Conservation (phyloP, 2,113 vertebrate species). For the Amblyornis subalaris region DNA sequence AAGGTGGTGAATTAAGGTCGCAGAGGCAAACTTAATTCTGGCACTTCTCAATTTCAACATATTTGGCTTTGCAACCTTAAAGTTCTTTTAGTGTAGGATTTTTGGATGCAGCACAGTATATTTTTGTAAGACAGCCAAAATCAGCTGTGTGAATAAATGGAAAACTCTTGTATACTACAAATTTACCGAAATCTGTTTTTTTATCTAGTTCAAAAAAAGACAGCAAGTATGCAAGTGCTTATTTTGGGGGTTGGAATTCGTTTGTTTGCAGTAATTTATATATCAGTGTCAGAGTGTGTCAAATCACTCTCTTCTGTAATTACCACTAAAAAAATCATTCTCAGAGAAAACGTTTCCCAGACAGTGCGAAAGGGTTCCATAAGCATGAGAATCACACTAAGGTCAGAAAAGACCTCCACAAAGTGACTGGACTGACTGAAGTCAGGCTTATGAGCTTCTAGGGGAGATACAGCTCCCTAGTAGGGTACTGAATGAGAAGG, state of each 20-base stretch:
- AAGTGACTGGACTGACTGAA: not conserved
- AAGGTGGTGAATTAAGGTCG: not conserved
- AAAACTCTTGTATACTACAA: not conserved
- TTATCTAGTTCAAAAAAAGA: not conserved
- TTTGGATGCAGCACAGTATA: not conserved
- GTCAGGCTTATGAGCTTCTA: not conserved
- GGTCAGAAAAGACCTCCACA: fast-evolving
- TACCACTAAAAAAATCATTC: not conserved
- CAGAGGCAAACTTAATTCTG: not conserved
- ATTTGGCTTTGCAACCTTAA: not conserved
- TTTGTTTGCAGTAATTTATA: not conserved
- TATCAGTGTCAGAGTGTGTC: not conserved
- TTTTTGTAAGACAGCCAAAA: constrained; percentile 8
- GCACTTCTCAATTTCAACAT: not conserved
- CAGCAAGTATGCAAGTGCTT: not conserved
- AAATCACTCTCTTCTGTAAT: not conserved
- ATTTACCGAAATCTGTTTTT: not conserved
- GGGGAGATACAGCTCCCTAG: not conserved
- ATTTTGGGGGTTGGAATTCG: not conserved
- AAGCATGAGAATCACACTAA: not conserved
- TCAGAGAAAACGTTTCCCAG: not conserved
- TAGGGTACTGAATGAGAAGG: not conserved
- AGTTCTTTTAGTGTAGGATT: not conserved
- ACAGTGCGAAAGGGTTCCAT: not conserved
- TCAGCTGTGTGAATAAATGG: not conserved